A percentile compares a stretch with the other conserved stretches of the same genome.
These are phyloP conservation scores for Hirundichthys speculiger DNA, from an alignment of 2,113 vertebrate genomes.

Conservation along the genomic window DNA sequence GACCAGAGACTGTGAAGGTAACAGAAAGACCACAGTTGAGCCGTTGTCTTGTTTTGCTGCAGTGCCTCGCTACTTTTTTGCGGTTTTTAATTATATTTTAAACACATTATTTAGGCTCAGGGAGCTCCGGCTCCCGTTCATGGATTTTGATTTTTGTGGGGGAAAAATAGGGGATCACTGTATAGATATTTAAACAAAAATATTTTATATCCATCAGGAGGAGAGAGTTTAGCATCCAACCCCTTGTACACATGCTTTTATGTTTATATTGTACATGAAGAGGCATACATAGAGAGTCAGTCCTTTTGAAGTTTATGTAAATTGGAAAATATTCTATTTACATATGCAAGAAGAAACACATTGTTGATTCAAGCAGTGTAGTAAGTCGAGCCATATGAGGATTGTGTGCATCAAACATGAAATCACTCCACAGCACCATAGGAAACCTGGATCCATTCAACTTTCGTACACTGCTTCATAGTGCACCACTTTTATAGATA, in stretches of 20 bases:
- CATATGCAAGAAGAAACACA: slow-evolving; percentile 17
- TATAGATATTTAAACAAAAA: too few species aligned
- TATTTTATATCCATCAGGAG: too few species aligned
- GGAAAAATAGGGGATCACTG: too few species aligned
- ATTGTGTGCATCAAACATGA: slow-evolving; percentile 13
- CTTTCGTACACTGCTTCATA: slow-evolving; percentile 9
- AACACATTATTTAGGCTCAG: too few species aligned
- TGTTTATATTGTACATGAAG: slow-evolving; percentile 17
- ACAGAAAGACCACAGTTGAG: too few species aligned
- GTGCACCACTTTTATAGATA: slow-evolving; percentile 12
- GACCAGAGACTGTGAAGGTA: too few species aligned
- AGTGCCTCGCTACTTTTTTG: too few species aligned
- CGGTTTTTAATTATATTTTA: too few species aligned
- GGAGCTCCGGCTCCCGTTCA: too few species aligned
- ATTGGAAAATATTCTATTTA: neutral
- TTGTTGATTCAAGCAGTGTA: slow-evolving; percentile 1
- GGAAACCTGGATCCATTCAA: slow-evolving; percentile 16
- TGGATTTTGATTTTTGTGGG: too few species aligned
- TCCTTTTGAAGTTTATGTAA: slow-evolving; percentile 1
- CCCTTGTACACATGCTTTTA: slow-evolving; percentile 5
- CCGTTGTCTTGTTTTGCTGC: too few species aligned
- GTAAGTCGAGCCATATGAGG: neutral
- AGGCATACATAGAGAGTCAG: too few species aligned
- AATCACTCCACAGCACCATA: slow-evolving; percentile 12
- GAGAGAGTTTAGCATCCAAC: slow-evolving; percentile 35